phyloP scores from a whole-genome alignment of 2,888 invertebrate species.

The Ennomos quercinarius region DNA sequence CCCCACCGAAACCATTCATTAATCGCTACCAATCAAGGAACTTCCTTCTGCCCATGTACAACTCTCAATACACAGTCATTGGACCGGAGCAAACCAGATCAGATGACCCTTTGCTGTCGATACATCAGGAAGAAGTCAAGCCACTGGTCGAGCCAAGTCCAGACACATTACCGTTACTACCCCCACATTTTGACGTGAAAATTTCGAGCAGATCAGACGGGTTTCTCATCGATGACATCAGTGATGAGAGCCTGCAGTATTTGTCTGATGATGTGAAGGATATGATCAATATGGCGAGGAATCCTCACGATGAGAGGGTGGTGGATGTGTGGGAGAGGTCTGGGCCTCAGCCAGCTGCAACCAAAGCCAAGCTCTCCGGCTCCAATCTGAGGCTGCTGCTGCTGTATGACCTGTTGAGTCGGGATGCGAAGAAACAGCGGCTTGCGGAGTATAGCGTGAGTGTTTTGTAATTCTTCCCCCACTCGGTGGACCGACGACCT shows the following conservation, averaged over 20 bases:
- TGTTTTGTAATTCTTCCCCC: no score
- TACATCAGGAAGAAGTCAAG: constrained; percentile 66
- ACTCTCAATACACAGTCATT: constrained; percentile 70
- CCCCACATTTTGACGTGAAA: constrained; percentile 66
- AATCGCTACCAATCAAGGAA: constrained; percentile 56
- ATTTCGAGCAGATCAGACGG: constrained; percentile 66
- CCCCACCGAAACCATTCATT: constrained; percentile 70
- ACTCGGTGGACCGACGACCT: no score
- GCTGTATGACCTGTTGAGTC: constrained; percentile 87
- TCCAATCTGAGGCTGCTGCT: constrained; percentile 86
- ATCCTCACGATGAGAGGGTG: constrained; percentile 67
- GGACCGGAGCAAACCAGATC: constrained; percentile 62
- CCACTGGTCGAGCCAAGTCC: constrained; percentile 72
- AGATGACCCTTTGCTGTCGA: constrained; percentile 65
- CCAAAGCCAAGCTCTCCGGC: constrained; percentile 84
- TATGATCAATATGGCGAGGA: constrained; percentile 71
- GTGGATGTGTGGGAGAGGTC: constrained; percentile 72
- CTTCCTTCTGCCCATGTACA: constrained; percentile 69
- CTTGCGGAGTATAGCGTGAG: constrained; percentile 87
- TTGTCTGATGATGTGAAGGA: constrained; percentile 72
- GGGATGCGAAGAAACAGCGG: constrained; percentile 87
- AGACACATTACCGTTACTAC: constrained; percentile 57
- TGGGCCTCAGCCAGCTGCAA: constrained; percentile 62
- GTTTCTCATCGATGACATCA: constrained; percentile 58
- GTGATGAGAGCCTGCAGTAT: constrained; percentile 76